Evolutionary conservation across 2,797 vertebrate genomes (phyloP).

Genomic region (Spinus pinus): DNA sequence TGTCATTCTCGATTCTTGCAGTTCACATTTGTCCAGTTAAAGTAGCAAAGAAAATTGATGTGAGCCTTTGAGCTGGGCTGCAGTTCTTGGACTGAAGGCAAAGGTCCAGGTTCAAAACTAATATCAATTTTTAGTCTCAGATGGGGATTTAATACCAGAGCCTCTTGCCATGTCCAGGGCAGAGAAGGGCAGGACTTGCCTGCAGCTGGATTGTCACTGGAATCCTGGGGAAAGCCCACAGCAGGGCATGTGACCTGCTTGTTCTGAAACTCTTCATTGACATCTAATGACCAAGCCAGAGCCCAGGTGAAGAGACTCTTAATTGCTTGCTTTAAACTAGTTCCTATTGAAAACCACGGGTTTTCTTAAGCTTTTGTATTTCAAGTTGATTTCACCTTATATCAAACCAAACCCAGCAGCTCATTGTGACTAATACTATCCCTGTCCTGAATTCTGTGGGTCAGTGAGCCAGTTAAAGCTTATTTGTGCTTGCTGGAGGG

Average conservation of each 20-base stretch:
- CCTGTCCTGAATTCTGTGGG: neutral
- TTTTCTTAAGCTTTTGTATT: neutral
- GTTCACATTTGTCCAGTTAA: neutral
- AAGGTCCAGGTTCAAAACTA: neutral
- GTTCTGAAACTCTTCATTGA: neutral
- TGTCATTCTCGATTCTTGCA: neutral
- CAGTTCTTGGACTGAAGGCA: neutral
- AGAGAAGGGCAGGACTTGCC: neutral
- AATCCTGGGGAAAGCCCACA: neutral
- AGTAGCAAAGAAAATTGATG: neutral
- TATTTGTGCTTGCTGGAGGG: neutral
- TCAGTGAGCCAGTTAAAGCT: neutral
- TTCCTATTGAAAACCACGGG: fast-evolving
- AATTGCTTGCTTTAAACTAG: neutral
- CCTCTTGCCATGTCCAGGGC: neutral
- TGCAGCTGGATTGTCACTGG: neutral
- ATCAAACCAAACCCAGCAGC: neutral
- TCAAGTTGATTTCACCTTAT: neutral
- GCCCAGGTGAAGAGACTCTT: neutral
- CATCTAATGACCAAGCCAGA: neutral
- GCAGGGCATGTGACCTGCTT: neutral
- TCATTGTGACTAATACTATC: neutral
- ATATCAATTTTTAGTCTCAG: neutral
- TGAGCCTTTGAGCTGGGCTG: neutral
- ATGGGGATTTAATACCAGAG: neutral